Percentiles rank a stretch among this genome's conserved stretches.
phyloP scores from a whole-genome alignment of 2,888 invertebrate species.

The Habrosyne pyritoides region DNA sequence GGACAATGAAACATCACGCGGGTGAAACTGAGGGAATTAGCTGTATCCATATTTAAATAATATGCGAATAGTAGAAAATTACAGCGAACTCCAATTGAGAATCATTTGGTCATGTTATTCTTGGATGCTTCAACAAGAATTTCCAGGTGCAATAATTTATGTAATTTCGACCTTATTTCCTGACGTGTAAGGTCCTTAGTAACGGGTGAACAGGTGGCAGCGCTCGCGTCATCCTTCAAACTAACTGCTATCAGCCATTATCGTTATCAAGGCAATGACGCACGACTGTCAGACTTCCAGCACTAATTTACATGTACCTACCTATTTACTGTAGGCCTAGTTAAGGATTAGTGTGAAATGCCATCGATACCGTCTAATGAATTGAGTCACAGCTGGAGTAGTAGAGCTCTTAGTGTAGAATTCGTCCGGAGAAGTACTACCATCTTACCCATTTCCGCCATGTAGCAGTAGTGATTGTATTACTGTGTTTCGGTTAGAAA shows the following conservation, averaged over 20 bases:
- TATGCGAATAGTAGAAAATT: background rate
- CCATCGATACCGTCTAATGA: slow-evolving; percentile 12
- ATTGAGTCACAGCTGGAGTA: background rate
- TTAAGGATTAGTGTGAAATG: slow-evolving; percentile 21
- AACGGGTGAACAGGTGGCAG: background rate
- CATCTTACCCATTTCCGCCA: no score
- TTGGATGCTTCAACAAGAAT: background rate
- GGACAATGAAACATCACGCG: no score
- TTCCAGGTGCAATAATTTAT: background rate
- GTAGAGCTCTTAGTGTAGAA: no score
- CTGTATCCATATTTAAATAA: no score
- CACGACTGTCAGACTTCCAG: slow-evolving; percentile 44
- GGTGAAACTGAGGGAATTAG: no score
- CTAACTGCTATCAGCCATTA: slow-evolving; percentile 44
- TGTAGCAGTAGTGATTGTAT: no score
- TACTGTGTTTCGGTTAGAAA: no score
- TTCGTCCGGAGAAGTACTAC: no score
- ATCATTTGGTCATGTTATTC: background rate
- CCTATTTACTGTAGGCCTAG: slow-evolving; percentile 36
- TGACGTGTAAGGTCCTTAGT: background rate
- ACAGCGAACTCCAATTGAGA: background rate
- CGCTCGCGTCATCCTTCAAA: slow-evolving; percentile 34
- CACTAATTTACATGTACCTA: slow-evolving; percentile 44
- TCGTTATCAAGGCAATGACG: slow-evolving; percentile 53
- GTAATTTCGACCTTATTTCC: background rate